phyloP scores from a whole-genome alignment of 2,797 vertebrate species.

The Xiphophorus birchmanni region DNA sequence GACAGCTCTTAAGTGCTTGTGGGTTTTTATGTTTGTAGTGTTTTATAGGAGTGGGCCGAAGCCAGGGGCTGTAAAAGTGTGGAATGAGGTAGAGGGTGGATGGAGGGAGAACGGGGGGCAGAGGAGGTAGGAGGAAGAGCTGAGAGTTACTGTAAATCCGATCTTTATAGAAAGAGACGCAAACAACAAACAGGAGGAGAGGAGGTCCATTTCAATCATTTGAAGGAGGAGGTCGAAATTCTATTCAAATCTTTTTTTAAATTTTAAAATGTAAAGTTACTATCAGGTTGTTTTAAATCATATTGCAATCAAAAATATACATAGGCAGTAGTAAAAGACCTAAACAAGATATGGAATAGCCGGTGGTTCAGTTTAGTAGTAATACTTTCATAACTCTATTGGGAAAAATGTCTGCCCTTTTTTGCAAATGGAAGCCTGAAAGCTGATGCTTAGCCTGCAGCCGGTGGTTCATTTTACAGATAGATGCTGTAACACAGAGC shows the following conservation, averaged over 20 bases:
- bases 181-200: slow-evolving; percentile 58
- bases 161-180: slow-evolving; percentile 83
- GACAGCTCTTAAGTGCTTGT: slow-evolving; percentile 87
- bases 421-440: not conserved
- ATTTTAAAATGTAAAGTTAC: not conserved
- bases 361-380: not conserved
- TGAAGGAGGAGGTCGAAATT: not conserved
- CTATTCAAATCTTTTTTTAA: not conserved
- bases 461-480: not conserved
- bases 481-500: not conserved
- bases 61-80: slow-evolving; percentile 85
- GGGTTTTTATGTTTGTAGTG: slow-evolving; percentile 88
- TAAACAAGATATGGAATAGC: not conserved
- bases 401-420: not conserved
- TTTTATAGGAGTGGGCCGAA: slow-evolving; percentile 84
- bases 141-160: slow-evolving; percentile 84
- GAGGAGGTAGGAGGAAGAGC: slow-evolving; percentile 63
- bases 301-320: not conserved
- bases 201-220: not conserved
- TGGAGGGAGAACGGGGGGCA: slow-evolving; percentile 3
- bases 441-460: not conserved
- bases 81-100: slow-evolving; percentile 40
- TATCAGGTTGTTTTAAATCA: not conserved
- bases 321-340: not conserved
- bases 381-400: not conserved